Evolutionary conservation across 1,140 invertebrate species (phyloP).

Genomic region (Lepidurus arcticus): DNA sequence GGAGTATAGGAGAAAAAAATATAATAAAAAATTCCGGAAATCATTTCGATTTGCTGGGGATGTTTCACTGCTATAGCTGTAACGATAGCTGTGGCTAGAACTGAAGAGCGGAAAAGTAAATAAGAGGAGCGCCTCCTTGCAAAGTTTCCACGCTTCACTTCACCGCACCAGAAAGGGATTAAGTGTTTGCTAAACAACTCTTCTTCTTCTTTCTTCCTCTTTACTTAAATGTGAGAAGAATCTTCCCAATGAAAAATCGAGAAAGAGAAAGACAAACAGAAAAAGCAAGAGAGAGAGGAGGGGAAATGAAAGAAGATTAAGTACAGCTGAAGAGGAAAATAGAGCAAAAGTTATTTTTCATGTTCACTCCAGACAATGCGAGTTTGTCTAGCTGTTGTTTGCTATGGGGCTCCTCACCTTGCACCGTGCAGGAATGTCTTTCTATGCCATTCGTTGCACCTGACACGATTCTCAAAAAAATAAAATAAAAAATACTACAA

Average conservation of each 20-base stretch:
- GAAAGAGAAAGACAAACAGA: not conserved
- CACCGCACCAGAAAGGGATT: not conserved
- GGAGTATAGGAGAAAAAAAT: not conserved
- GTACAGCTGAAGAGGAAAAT: not conserved
- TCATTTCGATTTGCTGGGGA: not conserved
- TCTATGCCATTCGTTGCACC: constrained; percentile 2
- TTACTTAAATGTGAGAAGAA: not conserved
- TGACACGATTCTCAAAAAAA: not conserved
- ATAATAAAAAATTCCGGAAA: not conserved
- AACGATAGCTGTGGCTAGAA: not conserved
- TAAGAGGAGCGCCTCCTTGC: not conserved
- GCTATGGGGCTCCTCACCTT: constrained; percentile 6
- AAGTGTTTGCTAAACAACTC: constrained; percentile 22
- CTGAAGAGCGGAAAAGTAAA: not conserved
- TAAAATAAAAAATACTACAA: not conserved
- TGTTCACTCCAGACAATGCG: not conserved
- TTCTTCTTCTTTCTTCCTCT: not conserved
- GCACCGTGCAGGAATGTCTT: constrained; percentile 1
- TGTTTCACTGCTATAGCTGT: not conserved
- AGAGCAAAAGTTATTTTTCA: constrained; percentile 12
- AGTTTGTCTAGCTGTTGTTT: not conserved
- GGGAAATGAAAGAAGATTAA: not conserved
- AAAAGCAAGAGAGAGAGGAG: not conserved
- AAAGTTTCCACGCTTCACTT: constrained; percentile 16
- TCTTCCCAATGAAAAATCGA: not conserved